Base-by-base conservation (phyloP, 2,113 vertebrate species). In the Bos indicus region DNA sequence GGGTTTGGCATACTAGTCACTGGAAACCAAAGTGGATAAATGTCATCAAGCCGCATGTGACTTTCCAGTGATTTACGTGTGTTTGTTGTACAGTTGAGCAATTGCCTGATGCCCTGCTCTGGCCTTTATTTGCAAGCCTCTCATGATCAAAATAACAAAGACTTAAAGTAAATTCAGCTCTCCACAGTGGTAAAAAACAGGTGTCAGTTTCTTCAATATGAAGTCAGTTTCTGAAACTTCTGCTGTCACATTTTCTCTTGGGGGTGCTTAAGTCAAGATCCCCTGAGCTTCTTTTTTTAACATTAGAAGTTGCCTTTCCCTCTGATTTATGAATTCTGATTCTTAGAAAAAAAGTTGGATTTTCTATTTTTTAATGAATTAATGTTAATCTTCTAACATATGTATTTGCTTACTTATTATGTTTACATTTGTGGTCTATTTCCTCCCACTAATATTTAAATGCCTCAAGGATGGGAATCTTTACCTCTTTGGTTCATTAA, bases 1-100 rank as follows among this genome's bases (percentile, higher is more conserved):
- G 97, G 98, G 95, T 98, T 98, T 99, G 98, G 98, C 95, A 84
- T 97, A 88, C 94, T 82, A 94, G 95, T 98, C 97, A 92, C 81
- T 97, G 97, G 96, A 98, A 98, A 98, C 90, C 96, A 97, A 78
- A 94, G 93, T 90, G 36, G 88, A 97, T 96, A 95, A 96, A 97
- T 94, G 96, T 97, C 93, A 90, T 97, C 96, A 96, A 98, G 97
- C 97, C 88, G 11, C 98, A 96, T 84, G 5, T 88, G 98, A 97
- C 97, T 98, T 99, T 92, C 97, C 97, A 98, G 92, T 89, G 97
- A 98, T 98, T 98, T 98, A 82, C 90, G 0, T 60, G 40, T 97
- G 5, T 95, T 91, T 94, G 64, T 88, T 92, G 30, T 88, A 12
- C 54, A 90, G 60, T 93, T 97, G 97, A 96, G 97, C 94, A 88